Percentiles rank a stretch among this genome's conserved stretches.
phyloP scores from a whole-genome alignment of 2,113 vertebrate genomes.

The Baryphthengus martii region DNA sequence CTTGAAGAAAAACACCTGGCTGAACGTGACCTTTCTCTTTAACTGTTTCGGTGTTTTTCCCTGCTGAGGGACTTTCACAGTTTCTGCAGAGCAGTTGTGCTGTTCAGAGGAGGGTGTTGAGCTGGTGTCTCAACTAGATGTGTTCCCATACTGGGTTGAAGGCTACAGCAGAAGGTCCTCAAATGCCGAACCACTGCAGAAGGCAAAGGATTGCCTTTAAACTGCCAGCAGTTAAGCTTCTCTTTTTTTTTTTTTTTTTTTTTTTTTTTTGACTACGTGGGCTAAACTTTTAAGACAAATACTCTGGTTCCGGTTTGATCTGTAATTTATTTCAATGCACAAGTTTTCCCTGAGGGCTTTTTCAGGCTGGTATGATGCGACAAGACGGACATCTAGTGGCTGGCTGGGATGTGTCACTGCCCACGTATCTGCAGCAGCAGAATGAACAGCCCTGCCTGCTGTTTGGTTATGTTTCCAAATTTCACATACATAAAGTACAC shows the following conservation, averaged over 20 bases:
- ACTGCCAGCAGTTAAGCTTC: neutral
- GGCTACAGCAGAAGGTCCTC: neutral
- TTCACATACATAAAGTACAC: neutral
- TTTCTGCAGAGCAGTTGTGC: neutral
- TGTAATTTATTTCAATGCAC: neutral
- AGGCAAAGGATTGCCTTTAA: rapidly evolving
- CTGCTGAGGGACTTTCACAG: neutral
- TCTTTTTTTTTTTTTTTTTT: neutral
- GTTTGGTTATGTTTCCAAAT: neutral
- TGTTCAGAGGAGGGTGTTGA: neutral
- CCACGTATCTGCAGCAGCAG: neutral
- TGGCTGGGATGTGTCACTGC: neutral
- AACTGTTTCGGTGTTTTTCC: neutral
- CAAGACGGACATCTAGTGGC: conserved; percentile 55
- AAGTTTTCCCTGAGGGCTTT: neutral
- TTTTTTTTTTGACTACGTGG: neutral
- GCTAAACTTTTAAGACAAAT: neutral
- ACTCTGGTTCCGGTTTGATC: neutral
- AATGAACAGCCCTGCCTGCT: neutral
- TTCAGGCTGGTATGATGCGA: neutral
- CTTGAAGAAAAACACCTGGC: neutral
- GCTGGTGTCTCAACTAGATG: neutral
- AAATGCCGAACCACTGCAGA: neutral
- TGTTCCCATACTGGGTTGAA: neutral
- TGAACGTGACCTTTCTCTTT: neutral